These are phyloP conservation scores for Sesamia inferens DNA, from an alignment of 2,888 invertebrate genomes.

Conservation along the genomic window DNA sequence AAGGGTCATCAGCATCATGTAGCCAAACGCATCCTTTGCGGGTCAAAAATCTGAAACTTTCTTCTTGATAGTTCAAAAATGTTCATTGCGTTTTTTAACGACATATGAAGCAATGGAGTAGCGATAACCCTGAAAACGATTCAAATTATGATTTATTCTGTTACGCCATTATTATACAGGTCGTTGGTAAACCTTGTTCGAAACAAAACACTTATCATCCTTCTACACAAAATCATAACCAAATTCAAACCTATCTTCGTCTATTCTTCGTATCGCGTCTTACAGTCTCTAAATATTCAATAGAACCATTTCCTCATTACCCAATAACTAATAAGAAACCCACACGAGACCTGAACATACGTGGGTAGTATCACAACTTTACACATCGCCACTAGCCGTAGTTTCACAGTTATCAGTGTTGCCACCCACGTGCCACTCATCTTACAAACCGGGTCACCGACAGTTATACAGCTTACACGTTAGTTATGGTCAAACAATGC, in stretches of 20 bases:
- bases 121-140: background rate
- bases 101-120: background rate
- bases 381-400: slow-evolving; percentile 15
- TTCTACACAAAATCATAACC: background rate
- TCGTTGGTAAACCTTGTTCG: background rate
- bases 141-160: background rate
- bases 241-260: background rate
- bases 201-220: background rate
- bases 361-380: slow-evolving; percentile 27
- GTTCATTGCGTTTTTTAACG: background rate
- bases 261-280: background rate
- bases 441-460: slow-evolving; percentile 53
- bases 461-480: slow-evolving; percentile 50
- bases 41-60: background rate
- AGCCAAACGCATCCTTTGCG: no score
- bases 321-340: slow-evolving; percentile 5
- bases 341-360: background rate
- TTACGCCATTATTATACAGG: no score
- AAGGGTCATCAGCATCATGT: background rate
- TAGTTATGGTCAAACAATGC: slow-evolving; percentile 54
- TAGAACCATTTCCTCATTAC: background rate
- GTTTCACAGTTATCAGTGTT: background rate
- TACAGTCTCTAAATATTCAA: background rate
- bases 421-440: slow-evolving; percentile 47
- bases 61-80: background rate